phyloP scores from a whole-genome alignment of 2,113 vertebrate species.

The Delphinapterus leucas region DNA sequence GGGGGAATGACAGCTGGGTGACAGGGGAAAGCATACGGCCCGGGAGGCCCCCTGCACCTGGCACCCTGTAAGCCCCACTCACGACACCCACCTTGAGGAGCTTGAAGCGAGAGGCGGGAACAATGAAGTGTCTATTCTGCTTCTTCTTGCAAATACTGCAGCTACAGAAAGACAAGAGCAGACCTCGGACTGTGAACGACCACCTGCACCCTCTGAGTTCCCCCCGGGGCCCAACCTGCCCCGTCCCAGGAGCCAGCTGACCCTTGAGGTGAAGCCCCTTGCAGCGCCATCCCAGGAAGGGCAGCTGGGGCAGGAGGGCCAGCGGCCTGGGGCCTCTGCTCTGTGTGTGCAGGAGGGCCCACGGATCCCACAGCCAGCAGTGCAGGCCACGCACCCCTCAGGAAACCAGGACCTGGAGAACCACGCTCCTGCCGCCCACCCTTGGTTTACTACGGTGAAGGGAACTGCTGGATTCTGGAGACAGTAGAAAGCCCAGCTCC shows the following conservation, averaged over 20 bases:
- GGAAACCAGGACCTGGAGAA: neutral
- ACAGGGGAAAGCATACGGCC: too few relatives aligned
- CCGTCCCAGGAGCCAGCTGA: neutral
- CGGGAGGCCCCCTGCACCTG: too few relatives aligned
- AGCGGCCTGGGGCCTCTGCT: neutral
- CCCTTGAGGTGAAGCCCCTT: neutral
- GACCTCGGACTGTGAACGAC: neutral
- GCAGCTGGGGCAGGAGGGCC: neutral
- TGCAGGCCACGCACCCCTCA: neutral
- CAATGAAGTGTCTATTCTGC: conserved; percentile 96
- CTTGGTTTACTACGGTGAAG: neutral
- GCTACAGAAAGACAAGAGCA: conserved; percentile 81
- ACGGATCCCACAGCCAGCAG: neutral
- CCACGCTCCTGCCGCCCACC: neutral
- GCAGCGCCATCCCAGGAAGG: neutral
- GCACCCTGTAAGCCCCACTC: neutral
- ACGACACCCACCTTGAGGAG: conserved; percentile 85
- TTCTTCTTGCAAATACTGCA: conserved; percentile 98
- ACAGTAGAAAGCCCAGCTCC: neutral
- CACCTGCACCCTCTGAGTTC: neutral
- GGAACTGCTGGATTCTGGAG: neutral
- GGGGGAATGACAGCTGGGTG: too few relatives aligned
- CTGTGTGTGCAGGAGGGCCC: neutral
- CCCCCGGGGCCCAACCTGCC: neutral
- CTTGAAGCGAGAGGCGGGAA: conserved; percentile 90